A percentile compares a stretch with the other conserved stretches of the same genome.
Conservation (phyloP, 2,113 vertebrate species). For the Synodontis membranacea region DNA sequence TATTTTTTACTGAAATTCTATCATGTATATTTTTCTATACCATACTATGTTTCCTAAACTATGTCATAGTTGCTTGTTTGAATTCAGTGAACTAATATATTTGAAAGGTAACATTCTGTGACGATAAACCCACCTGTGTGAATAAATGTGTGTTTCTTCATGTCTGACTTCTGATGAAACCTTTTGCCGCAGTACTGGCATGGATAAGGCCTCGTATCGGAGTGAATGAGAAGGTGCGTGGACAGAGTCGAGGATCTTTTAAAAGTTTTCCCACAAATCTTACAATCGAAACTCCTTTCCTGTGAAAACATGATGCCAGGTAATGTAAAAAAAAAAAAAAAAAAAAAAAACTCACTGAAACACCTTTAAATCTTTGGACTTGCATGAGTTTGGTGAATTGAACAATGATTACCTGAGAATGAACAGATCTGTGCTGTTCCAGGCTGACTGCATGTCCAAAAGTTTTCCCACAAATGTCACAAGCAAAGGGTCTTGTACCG, state of each 20-base stretch:
- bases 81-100: not conserved
- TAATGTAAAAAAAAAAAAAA: not conserved
- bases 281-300: constrained; percentile 98
- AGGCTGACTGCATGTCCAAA: constrained; percentile 97
- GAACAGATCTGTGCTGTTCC: constrained; percentile 96
- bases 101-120: not conserved
- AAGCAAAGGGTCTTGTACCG: constrained; percentile 92
- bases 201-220: constrained; percentile 94
- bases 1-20: not conserved
- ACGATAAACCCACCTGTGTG: constrained; percentile 81
- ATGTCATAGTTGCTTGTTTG: not conserved
- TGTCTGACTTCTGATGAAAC: constrained; percentile 99
- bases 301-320: constrained; percentile 55
- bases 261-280: constrained; percentile 97
- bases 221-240: constrained; percentile 96
- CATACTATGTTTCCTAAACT: not conserved
- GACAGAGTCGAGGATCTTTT: constrained; percentile 96
- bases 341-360: not conserved
- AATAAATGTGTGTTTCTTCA: constrained; percentile 99
- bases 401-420: constrained; percentile 83
- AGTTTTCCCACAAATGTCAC: constrained; percentile 95
- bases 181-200: constrained; percentile 98
- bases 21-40: not conserved
- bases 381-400: not conserved
- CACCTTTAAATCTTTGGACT: not conserved